A percentile compares a stretch with the other conserved stretches of the same genome.
phyloP scores from a whole-genome alignment of 2,888 invertebrate species.

The Tinea pellionella region DNA sequence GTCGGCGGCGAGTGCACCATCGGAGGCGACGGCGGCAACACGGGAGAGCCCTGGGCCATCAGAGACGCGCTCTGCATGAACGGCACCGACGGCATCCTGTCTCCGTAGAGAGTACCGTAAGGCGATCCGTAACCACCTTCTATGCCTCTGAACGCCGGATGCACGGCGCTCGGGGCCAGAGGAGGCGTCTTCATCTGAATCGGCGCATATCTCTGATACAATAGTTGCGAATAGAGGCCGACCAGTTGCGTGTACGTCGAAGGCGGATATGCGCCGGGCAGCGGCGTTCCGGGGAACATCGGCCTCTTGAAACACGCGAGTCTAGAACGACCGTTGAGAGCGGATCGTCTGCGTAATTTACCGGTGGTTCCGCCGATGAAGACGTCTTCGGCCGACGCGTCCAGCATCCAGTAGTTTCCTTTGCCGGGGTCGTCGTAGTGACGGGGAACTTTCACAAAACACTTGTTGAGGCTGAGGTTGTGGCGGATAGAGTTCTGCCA shows the following conservation, averaged over 20 bases:
- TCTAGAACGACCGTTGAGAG: slow-evolving; percentile 87
- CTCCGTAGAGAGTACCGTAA: slow-evolving; percentile 47
- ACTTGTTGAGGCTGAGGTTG: slow-evolving; percentile 92
- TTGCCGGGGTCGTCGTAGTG: slow-evolving; percentile 96
- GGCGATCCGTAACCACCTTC: slow-evolving; percentile 51
- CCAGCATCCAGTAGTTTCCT: slow-evolving; percentile 97
- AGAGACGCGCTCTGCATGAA: slow-evolving; percentile 43
- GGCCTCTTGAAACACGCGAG: slow-evolving; percentile 90
- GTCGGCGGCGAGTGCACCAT: slow-evolving; percentile 45
- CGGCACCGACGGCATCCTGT: slow-evolving; percentile 38
- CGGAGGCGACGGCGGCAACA: slow-evolving; percentile 55
- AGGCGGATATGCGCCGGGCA: slow-evolving; percentile 70
- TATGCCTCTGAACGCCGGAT: slow-evolving; percentile 58
- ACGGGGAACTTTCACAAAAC: slow-evolving; percentile 91
- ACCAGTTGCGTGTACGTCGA: slow-evolving; percentile 69
- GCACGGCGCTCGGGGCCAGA: slow-evolving; percentile 62
- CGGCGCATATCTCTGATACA: slow-evolving; percentile 76
- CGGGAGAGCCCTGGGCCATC: slow-evolving; percentile 35
- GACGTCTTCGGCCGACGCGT: slow-evolving; percentile 91
- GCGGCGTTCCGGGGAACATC: slow-evolving; percentile 71
- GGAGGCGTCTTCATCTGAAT: slow-evolving; percentile 65
- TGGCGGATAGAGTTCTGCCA: slow-evolving; percentile 97
- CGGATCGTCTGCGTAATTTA: slow-evolving; percentile 89
- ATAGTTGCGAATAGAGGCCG: slow-evolving; percentile 71
- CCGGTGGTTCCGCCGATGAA: slow-evolving; percentile 95